phyloP scores from a whole-genome alignment of 2,888 invertebrate genomes.

The Drosophila meridiana region DNA sequence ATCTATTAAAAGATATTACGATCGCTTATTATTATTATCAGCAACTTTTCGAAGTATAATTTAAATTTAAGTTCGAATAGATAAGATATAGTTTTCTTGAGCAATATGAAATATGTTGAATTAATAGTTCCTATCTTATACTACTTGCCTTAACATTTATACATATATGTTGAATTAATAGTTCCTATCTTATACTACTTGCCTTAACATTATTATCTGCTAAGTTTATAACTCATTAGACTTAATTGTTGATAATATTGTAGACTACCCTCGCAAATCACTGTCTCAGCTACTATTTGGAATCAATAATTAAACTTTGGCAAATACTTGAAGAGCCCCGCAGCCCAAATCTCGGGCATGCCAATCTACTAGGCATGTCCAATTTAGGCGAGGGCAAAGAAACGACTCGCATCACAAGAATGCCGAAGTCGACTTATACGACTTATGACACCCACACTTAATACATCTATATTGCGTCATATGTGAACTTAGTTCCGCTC shows the following conservation, averaged over 20 bases:
- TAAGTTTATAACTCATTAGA: too few species aligned
- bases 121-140: background rate
- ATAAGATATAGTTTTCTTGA: background rate
- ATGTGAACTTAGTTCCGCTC: conserved; percentile 85
- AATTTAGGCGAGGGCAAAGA: conserved; percentile 31
- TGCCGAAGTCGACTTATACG: conserved; percentile 24
- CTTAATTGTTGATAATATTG: too few species aligned
- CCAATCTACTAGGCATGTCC: conserved; percentile 21
- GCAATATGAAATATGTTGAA: background rate
- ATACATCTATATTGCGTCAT: conserved; percentile 22
- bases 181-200: background rate
- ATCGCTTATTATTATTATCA: background rate
- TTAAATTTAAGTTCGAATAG: background rate
- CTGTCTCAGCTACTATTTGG: background rate
- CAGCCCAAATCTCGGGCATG: background rate
- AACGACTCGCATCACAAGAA: conserved; percentile 25
- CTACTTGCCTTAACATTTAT: background rate
- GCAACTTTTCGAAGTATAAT: background rate
- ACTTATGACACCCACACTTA: conserved; percentile 30
- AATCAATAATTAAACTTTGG: conserved; percentile 2
- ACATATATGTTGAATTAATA: background rate
- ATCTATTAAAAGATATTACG: background rate
- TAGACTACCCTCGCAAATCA: background rate
- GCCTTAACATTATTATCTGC: background rate
- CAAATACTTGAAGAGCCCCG: conserved; percentile 11